phyloP scores from a whole-genome alignment of 2,797 vertebrate species.

The Chaetodon trifasciatus region DNA sequence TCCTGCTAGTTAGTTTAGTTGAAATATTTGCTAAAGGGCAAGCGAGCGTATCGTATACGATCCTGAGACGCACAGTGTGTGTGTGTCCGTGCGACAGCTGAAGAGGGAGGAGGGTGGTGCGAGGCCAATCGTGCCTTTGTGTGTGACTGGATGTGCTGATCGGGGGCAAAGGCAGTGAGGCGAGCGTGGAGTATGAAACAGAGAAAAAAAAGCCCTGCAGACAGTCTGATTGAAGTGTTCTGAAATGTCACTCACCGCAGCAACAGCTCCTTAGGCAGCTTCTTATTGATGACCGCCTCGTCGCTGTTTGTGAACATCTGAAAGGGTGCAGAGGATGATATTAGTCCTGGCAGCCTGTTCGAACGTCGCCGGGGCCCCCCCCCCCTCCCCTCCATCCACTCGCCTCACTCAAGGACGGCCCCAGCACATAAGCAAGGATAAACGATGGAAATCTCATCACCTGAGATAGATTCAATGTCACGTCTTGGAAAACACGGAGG shows the following conservation, averaged over 20 bases:
- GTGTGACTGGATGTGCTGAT: slow-evolving; percentile 32
- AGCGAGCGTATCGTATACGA: slow-evolving; percentile 31
- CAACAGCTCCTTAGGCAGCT: slow-evolving; percentile 97
- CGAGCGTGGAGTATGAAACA: slow-evolving; percentile 22
- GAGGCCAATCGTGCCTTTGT: slow-evolving; percentile 6
- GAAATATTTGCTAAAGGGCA: slow-evolving; percentile 34
- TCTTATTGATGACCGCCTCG: slow-evolving; percentile 98
- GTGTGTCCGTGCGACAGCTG: slow-evolving; percentile 13
- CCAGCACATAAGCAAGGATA: slow-evolving; percentile 46
- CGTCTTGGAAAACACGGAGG: slow-evolving; percentile 35
- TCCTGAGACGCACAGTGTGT: slow-evolving; percentile 7
- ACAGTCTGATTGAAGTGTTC: slow-evolving; percentile 26
- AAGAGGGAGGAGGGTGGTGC: slow-evolving; percentile 1
- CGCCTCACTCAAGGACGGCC: slow-evolving; percentile 47
- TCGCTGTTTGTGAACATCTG: slow-evolving; percentile 99
- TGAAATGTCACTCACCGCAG: slow-evolving; percentile 89
- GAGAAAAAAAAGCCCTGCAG: slow-evolving; percentile 3
- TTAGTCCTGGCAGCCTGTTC: slow-evolving; percentile 40
- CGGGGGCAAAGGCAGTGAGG: background rate
- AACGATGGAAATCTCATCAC: slow-evolving; percentile 54
- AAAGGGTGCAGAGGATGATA: slow-evolving; percentile 44
- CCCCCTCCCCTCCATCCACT: slow-evolving; percentile 8
- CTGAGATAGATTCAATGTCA: slow-evolving; percentile 49
- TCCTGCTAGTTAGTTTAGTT: slow-evolving; percentile 35
- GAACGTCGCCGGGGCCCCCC: too few species aligned